Conservation (phyloP, 2,888 invertebrate species). For the Drosophila basisetae region DNA sequence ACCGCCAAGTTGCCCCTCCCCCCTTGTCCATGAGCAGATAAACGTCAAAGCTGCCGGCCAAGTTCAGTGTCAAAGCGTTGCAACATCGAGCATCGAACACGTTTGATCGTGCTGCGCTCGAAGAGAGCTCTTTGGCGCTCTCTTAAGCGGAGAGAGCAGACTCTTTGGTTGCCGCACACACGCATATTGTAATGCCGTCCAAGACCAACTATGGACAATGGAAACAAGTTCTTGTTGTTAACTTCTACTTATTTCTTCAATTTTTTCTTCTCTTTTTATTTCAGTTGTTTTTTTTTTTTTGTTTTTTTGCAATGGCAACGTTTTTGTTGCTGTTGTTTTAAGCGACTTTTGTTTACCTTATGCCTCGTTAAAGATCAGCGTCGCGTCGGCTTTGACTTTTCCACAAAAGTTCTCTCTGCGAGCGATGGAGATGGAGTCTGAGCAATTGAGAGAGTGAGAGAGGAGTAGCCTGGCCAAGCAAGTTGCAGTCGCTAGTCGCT, state of each 20-base stretch:
- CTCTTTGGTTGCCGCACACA: constrained; percentile 27
- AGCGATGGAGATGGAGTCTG: neutral
- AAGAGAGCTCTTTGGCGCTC: constrained; percentile 35
- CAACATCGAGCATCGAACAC: constrained; percentile 43
- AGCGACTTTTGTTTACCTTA: constrained; percentile 75
- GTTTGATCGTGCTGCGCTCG: constrained; percentile 34
- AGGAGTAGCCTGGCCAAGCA: constrained; percentile 56
- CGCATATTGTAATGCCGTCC: constrained; percentile 37
- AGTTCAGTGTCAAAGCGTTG: constrained; percentile 71
- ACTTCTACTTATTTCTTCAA: constrained; percentile 25
- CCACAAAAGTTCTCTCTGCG: constrained; percentile 27
- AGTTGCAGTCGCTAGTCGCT: constrained; percentile 62
- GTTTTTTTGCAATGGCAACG: constrained; percentile 32
- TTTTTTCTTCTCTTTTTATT: constrained; percentile 10
- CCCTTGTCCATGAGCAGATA: neutral
- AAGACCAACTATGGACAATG: constrained; percentile 72
- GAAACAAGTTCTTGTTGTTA: constrained; percentile 68
- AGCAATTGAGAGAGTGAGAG: neutral
- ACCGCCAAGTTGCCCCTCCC: neutral
- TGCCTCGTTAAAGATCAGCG: constrained; percentile 69
- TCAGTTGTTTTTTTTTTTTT: constrained; percentile 22
- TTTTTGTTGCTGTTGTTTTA: constrained; percentile 56
- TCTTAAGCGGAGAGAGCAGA: constrained; percentile 42
- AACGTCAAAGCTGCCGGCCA: constrained; percentile 35
- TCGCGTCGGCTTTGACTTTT: constrained; percentile 34